Conservation (phyloP, 2,797 vertebrate genomes). For the Myripristis murdjan region DNA sequence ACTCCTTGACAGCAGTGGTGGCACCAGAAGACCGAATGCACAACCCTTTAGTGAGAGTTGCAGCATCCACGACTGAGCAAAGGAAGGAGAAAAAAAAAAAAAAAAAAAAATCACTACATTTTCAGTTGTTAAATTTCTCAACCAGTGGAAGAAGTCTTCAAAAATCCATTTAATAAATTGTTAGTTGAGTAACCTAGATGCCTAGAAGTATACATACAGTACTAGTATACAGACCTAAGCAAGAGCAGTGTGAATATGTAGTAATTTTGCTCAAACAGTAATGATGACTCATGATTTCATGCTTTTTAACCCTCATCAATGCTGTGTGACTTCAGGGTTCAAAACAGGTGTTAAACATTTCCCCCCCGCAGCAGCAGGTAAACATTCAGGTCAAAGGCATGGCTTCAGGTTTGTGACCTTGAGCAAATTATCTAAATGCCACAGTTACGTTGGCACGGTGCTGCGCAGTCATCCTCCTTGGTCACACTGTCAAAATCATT, state of each 20-base stretch:
- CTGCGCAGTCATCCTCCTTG: conserved; percentile 62
- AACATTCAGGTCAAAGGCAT: conserved; percentile 52
- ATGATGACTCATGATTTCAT: conserved; percentile 38
- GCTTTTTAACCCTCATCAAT: conserved; percentile 28
- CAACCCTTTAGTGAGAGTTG: conserved; percentile 65
- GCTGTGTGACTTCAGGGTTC: conserved; percentile 31
- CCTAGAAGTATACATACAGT: conserved; percentile 47
- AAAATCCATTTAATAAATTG: conserved; percentile 48
- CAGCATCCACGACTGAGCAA: conserved; percentile 52
- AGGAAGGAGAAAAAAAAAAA: conserved; percentile 33
- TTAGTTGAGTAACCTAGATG: conserved; percentile 44
- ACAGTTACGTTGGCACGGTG: conserved; percentile 45
- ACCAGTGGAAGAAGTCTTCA: conserved; percentile 29
- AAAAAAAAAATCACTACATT: conserved; percentile 4
- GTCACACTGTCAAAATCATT: conserved; percentile 61
- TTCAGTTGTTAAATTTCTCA: conserved; percentile 40
- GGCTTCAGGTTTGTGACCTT: conserved; percentile 29
- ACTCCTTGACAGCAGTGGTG: conserved; percentile 53
- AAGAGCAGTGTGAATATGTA: conserved; percentile 54
- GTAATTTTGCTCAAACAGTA: conserved; percentile 38
- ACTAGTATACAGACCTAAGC: conserved; percentile 49
- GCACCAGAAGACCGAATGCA: conserved; percentile 66
- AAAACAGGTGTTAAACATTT: conserved; percentile 38
- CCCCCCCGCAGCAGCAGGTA: conserved; percentile 39
- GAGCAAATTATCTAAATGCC: conserved; percentile 1